Conservation (phyloP, 2,888 invertebrate species). For the Disparrhopalites patrizii region DNA sequence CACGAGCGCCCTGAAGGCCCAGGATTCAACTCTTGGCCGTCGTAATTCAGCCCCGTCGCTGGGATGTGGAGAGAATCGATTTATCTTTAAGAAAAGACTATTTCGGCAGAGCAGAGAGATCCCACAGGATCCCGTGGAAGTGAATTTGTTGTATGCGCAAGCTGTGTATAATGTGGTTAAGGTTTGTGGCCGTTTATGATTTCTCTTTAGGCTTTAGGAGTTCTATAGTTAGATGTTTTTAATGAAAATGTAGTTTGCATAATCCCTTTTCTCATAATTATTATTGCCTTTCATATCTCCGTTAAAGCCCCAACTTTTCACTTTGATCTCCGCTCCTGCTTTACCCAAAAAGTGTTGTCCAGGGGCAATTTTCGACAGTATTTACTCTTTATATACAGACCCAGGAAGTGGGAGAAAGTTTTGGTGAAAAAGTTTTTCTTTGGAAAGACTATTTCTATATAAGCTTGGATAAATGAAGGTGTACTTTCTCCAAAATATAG, state of each 20-base stretch:
- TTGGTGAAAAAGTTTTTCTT: no score
- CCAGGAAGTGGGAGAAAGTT: no score
- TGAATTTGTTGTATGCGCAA: slow-evolving; percentile 88
- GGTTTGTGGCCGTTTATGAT: no score
- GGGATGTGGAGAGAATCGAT: slow-evolving; percentile 81
- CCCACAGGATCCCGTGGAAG: slow-evolving; percentile 92
- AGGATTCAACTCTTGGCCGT: slow-evolving; percentile 48
- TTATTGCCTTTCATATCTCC: not conserved
- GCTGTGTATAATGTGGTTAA: slow-evolving; percentile 93
- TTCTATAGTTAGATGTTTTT: no score
- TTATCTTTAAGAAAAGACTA: slow-evolving; percentile 84
- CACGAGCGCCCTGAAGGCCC: slow-evolving; percentile 18
- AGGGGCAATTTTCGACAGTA: not conserved
- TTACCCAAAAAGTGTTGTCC: no score
- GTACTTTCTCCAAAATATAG: slow-evolving; percentile 53
- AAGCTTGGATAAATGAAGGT: no score
- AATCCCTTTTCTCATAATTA: no score
- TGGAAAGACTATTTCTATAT: not conserved
- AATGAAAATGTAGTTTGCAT: no score
- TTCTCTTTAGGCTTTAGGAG: no score
- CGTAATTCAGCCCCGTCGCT: slow-evolving; percentile 64
- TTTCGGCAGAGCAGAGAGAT: slow-evolving; percentile 84
- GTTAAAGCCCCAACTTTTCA: not conserved
- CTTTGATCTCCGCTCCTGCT: not conserved
- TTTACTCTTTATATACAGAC: no score